Conservation (phyloP, 2,888 invertebrate species). For the Pediacus dermestoides region DNA sequence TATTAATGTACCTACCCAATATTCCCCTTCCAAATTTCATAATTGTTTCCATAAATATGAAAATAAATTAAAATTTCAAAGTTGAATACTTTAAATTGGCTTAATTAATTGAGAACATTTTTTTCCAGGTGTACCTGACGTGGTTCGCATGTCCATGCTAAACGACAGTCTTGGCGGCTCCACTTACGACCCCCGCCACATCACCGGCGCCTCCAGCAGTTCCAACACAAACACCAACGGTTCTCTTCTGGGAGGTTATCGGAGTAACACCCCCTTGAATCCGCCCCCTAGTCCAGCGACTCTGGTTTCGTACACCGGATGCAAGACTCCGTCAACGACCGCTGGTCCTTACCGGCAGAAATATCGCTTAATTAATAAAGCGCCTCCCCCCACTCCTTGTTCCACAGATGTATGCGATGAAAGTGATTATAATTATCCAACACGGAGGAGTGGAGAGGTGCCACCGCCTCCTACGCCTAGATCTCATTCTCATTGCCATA, state of each 20-base stretch:
- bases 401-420: slow-evolving; percentile 93
- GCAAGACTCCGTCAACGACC: slow-evolving; percentile 57
- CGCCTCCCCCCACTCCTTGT: slow-evolving; percentile 92
- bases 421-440: slow-evolving; percentile 71
- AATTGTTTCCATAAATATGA: no score
- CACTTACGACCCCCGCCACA: slow-evolving; percentile 65
- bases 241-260: slow-evolving; percentile 59
- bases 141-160: slow-evolving; percentile 63
- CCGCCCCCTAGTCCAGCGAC: slow-evolving; percentile 89
- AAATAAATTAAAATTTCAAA: no score
- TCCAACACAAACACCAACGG: slow-evolving; percentile 58
- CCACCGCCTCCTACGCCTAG: slow-evolving; percentile 75
- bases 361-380: slow-evolving; percentile 67
- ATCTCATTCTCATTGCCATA: slow-evolving; percentile 72
- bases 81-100: no score
- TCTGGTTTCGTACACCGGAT: slow-evolving; percentile 59
- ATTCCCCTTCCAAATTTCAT: no score
- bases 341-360: slow-evolving; percentile 52
- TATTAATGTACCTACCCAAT: no score
- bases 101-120: not conserved
- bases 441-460: slow-evolving; percentile 61
- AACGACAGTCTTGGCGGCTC: slow-evolving; percentile 61
- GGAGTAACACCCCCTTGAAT: slow-evolving; percentile 82
- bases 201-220: slow-evolving; percentile 64
- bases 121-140: slow-evolving; percentile 47